Evolutionary conservation across 2,113 vertebrate genomes (phyloP), one percentile per base, ranked within the genome.

Genomic region (Chaenocephalus aceratus): DNA sequence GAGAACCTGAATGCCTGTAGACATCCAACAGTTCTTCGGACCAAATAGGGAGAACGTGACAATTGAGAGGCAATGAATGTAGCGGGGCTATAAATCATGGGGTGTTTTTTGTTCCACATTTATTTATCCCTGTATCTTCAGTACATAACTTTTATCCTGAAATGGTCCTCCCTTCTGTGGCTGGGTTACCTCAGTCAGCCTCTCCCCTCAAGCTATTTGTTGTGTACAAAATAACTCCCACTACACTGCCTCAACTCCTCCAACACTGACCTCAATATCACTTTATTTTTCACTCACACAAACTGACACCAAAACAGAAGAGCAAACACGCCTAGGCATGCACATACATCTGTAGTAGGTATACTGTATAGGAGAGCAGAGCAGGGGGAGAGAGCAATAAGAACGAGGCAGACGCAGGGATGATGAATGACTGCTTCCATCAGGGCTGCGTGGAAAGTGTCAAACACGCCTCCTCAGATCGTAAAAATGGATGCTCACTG

Each of bases 391-490:
- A 54, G 62, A 75, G 52, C 52, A 30, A 54, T 23, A 8, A 30
- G 68, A 71, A 59, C 8, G 48, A 60, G 58, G 44, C 53, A 83
- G 79, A 65, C 21, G 41, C 18, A 72, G 62, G 30, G 53, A 44
- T 0, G 41, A 63, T 70, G 57, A 77, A 77, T 64, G 62, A 66
- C 23, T 79, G 64, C 64, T 51, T 83, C 75, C 72, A 73, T 41
- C 1, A 59, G 62, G 26, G 34, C 48, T 63, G 46, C 3, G 45
- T 73, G 80, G 49, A 79, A 83, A 72, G 72, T 77, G 84, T 84
- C 81, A 90, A 86, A 73, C 72, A 64, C 61, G 63, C 86, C 79
- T 88, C 83, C 78, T 84, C 76, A 26, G 68, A 80, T 78, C 2
- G 45, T 68, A 77, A 67, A 62, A 73, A 84, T 63, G 60, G 46